Evolutionary conservation across 2,113 vertebrate species (phyloP).

Genomic region (Typhlomys cinereus): DNA sequence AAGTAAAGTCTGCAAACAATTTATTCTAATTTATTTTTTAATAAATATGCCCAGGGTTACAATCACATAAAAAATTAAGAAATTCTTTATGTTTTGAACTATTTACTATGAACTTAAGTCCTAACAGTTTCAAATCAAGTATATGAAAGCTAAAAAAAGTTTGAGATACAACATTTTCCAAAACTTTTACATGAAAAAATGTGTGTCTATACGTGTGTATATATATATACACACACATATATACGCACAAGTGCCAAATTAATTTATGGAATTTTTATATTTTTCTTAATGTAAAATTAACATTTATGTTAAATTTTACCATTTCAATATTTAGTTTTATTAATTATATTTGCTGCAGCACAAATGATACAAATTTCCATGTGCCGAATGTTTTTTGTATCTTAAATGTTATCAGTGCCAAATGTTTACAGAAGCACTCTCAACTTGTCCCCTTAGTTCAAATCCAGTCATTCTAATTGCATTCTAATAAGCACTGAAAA

Average conservation of each 20-base stretch:
- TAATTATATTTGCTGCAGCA: slow-evolving; percentile 18
- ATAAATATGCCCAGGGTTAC: background rate
- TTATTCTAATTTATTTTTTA: background rate
- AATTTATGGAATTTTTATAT: slow-evolving; percentile 36
- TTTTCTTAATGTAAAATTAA: background rate
- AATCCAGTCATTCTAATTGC: background rate
- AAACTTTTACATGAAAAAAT: too few relatives aligned
- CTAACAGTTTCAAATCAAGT: background rate
- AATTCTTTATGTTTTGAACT: background rate
- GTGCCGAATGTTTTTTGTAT: background rate
- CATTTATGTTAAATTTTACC: slow-evolving; percentile 29
- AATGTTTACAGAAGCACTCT: background rate
- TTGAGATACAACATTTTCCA: too few relatives aligned
- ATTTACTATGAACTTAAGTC: background rate
- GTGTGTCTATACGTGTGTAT: slow-evolving; percentile 10
- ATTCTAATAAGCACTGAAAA: background rate
- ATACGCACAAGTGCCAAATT: slow-evolving; percentile 2
- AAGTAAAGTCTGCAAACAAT: background rate
- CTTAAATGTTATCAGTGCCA: background rate
- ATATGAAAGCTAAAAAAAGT: background rate
- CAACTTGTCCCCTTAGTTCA: background rate
- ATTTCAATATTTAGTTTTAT: slow-evolving; percentile 47
- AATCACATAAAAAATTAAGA: background rate
- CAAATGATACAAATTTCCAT: slow-evolving; percentile 31
- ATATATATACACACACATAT: background rate